Evolutionary conservation across 2,113 vertebrate genomes (phyloP).

Genomic region (Pterocles burchelli): DNA sequence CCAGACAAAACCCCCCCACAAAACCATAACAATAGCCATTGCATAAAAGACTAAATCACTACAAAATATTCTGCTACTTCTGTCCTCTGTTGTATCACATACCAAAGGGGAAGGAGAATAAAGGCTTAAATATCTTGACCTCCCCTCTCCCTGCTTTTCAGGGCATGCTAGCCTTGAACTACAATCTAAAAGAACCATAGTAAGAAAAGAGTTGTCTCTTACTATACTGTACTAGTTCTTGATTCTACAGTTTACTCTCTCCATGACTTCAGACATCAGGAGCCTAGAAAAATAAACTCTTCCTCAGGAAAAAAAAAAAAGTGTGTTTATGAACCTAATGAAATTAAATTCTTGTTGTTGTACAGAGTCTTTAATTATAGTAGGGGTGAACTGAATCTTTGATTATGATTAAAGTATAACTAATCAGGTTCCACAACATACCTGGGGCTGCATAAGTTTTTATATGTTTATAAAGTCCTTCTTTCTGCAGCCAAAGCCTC

Average conservation of each 20-base stretch:
- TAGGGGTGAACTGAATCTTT: background rate
- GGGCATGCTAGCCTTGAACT: background rate
- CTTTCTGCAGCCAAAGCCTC: background rate
- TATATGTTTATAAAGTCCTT: background rate
- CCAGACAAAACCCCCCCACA: no score
- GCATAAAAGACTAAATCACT: background rate
- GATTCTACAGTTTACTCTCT: background rate
- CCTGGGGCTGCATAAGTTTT: background rate
- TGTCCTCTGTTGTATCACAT: background rate
- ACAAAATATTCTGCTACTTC: background rate
- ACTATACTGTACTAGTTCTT: background rate
- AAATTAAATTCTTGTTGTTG: background rate
- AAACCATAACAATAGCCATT: no score
- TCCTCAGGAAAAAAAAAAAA: background rate
- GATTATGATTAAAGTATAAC: background rate
- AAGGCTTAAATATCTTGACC: background rate
- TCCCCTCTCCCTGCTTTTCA: background rate
- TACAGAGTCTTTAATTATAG: background rate
- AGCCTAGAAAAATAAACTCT: background rate
- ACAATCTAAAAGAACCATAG: background rate
- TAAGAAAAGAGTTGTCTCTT: background rate
- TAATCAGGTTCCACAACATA: fast-evolving
- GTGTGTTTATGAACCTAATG: background rate
- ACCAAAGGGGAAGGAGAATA: background rate
- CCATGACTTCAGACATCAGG: background rate